These are phyloP conservation scores for Corythornis cristatus DNA, from an alignment of 2,113 vertebrate species.

Conservation along the genomic window DNA sequence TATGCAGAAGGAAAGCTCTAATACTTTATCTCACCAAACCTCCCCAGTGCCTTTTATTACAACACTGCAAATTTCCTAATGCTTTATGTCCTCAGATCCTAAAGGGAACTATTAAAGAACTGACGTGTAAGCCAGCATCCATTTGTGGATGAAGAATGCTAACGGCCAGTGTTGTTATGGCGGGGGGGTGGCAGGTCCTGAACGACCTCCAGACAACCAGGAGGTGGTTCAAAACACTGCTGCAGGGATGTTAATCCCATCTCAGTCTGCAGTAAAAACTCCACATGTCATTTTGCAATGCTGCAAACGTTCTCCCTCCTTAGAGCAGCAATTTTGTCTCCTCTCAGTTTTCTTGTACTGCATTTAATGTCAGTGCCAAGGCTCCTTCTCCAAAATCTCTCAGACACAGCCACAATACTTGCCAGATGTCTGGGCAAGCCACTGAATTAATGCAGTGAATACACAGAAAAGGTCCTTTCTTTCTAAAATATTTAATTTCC, in stretches of 20 bases:
- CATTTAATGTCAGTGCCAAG: not conserved
- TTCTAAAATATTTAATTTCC: not conserved
- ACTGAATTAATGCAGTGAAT: not conserved
- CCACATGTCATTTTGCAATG: not conserved
- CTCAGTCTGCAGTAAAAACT: not conserved
- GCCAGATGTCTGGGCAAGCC: not conserved
- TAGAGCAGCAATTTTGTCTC: not conserved
- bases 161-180: accelerated
- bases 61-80: not conserved
- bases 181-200: not conserved
- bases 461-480: not conserved
- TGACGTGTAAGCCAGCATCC: not conserved
- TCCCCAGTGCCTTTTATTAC: constrained; percentile 10
- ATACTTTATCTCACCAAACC: not conserved
- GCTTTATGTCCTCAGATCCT: constrained; percentile 7
- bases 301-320: not conserved
- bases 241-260: not conserved
- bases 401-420: not conserved
- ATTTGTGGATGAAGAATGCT: constrained; percentile 47
- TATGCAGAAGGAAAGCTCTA: not conserved
- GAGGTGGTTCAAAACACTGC: not conserved
- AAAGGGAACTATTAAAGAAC: not conserved
- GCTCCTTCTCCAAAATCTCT: not conserved
- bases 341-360: not conserved
- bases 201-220: not conserved